Percentiles rank a stretch among this genome's conserved stretches.
Evolutionary conservation across 2,797 vertebrate genomes (phyloP).

Genomic region (Phylloscopus collybita): DNA sequence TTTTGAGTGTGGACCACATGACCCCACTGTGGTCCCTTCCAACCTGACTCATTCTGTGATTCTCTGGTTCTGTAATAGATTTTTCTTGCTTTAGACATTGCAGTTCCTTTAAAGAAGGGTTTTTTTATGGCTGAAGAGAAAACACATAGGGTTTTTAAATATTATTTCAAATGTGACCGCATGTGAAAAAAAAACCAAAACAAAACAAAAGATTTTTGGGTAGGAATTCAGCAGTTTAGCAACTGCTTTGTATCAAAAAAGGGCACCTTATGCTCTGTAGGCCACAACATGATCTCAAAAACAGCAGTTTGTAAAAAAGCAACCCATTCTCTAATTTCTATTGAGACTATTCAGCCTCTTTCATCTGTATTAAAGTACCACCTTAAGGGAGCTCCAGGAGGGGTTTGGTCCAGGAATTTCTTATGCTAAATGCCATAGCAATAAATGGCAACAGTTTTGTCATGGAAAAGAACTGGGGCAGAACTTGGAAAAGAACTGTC

Average conservation of each 20-base stretch:
- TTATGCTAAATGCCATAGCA: background rate
- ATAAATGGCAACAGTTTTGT: background rate
- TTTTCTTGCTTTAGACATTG: background rate
- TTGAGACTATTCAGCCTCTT: background rate
- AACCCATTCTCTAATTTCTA: background rate
- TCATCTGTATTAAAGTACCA: background rate
- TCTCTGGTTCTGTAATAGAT: background rate
- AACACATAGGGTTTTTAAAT: background rate
- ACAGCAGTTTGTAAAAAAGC: background rate
- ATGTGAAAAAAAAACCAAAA: background rate
- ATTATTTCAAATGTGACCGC: background rate
- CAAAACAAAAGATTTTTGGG: background rate
- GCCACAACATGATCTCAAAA: background rate
- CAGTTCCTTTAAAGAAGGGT: background rate
- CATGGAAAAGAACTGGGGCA: background rate
- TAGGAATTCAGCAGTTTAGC: background rate
- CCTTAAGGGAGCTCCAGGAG: fast-evolving
- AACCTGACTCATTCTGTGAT: background rate
- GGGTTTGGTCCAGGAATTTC: background rate
- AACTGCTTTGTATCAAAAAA: background rate
- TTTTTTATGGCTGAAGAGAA: background rate
- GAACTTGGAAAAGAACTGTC: background rate
- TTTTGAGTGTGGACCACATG: background rate
- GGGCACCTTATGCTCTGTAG: fast-evolving
- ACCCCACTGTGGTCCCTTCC: background rate